A percentile compares a stretch with the other conserved stretches of the same genome.
Conservation (phyloP, 2,797 vertebrate species). For the Australoheros facetus region DNA sequence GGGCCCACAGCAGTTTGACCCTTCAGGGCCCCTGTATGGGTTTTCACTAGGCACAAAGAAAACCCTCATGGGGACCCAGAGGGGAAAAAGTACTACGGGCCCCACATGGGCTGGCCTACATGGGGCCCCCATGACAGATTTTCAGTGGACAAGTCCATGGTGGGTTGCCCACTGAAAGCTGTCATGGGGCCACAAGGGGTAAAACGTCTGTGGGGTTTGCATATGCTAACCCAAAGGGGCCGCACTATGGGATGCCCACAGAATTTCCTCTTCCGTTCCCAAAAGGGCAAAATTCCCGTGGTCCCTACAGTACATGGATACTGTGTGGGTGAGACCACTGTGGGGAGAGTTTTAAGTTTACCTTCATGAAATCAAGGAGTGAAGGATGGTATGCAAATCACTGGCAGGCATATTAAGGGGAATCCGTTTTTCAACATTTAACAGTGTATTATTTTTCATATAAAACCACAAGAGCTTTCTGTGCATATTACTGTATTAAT, state of each 20-base stretch:
- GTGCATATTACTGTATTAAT: background rate
- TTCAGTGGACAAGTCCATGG: no score
- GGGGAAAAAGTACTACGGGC: background rate
- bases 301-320: rapidly evolving
- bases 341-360: background rate
- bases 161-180: no score
- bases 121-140: background rate
- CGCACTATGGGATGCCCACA: background rate
- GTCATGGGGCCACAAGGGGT: no score
- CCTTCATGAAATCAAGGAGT: background rate
- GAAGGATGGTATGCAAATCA: background rate
- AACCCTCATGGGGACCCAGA: background rate
- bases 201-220: background rate
- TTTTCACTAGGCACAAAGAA: background rate
- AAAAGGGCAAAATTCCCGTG: background rate
- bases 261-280: rapidly evolving
- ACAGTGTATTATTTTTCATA: no score
- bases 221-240: no score
- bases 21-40: no score
- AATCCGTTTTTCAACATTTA: background rate
- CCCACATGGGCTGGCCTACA: background rate
- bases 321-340: background rate
- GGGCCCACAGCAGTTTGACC: no score
- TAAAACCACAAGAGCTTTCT: no score
- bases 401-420: background rate